phyloP scores from a whole-genome alignment of 2,888 invertebrate genomes.

The Tachina grossa region DNA sequence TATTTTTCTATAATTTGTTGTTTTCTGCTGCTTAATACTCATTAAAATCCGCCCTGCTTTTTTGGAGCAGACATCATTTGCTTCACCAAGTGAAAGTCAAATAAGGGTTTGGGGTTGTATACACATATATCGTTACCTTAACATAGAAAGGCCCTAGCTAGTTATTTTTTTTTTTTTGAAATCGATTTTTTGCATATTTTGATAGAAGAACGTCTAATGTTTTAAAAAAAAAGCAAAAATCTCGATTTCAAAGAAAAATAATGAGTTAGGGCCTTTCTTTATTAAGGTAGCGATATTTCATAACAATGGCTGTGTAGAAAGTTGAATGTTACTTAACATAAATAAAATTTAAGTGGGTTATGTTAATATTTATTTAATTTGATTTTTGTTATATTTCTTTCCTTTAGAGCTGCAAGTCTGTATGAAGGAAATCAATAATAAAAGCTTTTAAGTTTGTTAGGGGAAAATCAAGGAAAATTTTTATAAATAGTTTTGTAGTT shows the following conservation, averaged over 20 bases:
- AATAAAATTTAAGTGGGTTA: slow-evolving; percentile 61
- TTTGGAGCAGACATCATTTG: background rate
- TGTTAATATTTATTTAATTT: slow-evolving; percentile 68
- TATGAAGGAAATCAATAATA: slow-evolving; percentile 39
- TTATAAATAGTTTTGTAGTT: background rate
- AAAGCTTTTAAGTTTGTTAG: background rate
- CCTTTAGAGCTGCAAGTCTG: slow-evolving; percentile 21
- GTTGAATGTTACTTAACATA: slow-evolving; percentile 44
- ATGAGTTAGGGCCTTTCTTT: no score
- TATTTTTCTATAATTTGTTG: slow-evolving; percentile 61
- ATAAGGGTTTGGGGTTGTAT: background rate
- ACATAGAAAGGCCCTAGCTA: no score
- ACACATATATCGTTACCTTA: no score
- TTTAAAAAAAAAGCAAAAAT: no score
- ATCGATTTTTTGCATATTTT: no score
- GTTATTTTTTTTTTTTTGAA: no score
- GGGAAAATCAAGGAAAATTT: background rate
- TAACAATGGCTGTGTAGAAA: slow-evolving; percentile 20
- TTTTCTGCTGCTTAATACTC: slow-evolving; percentile 17
- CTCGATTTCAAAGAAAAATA: no score
- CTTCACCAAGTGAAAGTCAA: background rate
- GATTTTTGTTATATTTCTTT: slow-evolving; percentile 63
- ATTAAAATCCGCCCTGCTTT: background rate
- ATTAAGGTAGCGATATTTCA: no score
- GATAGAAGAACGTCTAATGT: no score